A percentile compares a stretch with the other conserved stretches of the same genome.
Conservation (phyloP, 2,113 vertebrate species). For the Dryoscopus gambensis region DNA sequence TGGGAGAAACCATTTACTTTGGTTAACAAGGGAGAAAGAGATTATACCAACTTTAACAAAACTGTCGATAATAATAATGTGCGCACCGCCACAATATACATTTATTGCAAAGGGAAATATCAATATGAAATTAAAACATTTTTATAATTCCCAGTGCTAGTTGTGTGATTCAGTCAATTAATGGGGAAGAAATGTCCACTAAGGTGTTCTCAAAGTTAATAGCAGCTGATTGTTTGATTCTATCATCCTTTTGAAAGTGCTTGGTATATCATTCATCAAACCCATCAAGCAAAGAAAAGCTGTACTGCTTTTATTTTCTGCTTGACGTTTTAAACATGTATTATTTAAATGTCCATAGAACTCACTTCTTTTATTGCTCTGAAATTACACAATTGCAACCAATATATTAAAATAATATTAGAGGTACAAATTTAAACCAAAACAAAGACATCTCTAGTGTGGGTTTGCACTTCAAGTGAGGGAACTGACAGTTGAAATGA, state of each 20-base stretch:
- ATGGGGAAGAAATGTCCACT: neutral
- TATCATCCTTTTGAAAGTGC: neutral
- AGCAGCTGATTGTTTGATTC: neutral
- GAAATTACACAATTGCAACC: neutral
- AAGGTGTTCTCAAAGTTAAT: neutral
- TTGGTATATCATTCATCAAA: neutral
- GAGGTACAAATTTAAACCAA: neutral
- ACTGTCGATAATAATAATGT: too few relatives aligned
- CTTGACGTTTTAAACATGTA: neutral
- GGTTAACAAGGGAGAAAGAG: too few relatives aligned
- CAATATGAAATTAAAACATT: neutral
- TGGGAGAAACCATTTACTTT: too few relatives aligned
- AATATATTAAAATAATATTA: neutral
- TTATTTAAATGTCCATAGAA: slow-evolving; percentile 5
- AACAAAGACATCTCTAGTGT: neutral
- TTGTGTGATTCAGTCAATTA: neutral
- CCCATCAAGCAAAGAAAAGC: neutral
- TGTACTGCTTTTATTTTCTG: neutral
- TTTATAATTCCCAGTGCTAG: neutral
- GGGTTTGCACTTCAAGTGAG: slow-evolving; percentile 13
- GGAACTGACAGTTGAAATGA: neutral
- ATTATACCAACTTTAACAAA: too few relatives aligned
- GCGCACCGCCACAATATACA: too few relatives aligned
- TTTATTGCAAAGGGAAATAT: neutral
- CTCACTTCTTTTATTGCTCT: neutral